phyloP scores from a whole-genome alignment of 2,797 vertebrate species.

The Leptoclinus maculatus region DNA sequence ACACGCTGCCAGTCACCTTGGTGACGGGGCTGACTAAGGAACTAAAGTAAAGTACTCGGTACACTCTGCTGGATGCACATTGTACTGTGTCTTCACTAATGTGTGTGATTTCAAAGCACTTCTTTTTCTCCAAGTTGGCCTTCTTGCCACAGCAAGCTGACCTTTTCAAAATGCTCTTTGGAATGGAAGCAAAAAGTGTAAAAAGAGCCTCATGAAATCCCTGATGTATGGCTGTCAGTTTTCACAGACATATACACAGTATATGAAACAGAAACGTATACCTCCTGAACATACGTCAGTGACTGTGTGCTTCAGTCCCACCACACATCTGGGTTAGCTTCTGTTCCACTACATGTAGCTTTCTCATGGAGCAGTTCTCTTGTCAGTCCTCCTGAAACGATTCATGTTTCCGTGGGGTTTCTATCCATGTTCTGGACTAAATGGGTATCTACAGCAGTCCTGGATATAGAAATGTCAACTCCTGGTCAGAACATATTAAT shows the following conservation, averaged over 20 bases:
- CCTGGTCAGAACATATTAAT: neutral
- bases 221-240: neutral
- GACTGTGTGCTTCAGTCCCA: neutral
- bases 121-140: neutral
- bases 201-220: neutral
- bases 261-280: neutral
- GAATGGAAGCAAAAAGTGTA: neutral
- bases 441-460: neutral
- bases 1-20: constrained; percentile 6
- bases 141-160: neutral
- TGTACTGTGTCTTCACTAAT: neutral
- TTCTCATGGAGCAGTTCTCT: neutral
- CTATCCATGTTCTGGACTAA: neutral
- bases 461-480: neutral
- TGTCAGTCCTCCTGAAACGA: neutral
- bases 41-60: constrained; percentile 1
- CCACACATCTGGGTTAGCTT: neutral
- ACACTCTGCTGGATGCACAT: neutral
- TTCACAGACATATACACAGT: neutral
- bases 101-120: neutral
- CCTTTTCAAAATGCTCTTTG: constrained; percentile 2
- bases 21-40: constrained; percentile 2
- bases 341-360: neutral
- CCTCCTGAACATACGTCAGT: neutral
- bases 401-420: neutral